Base-by-base conservation (phyloP, 1,140 invertebrate genomes). In the Tetramorium alpestre region DNA sequence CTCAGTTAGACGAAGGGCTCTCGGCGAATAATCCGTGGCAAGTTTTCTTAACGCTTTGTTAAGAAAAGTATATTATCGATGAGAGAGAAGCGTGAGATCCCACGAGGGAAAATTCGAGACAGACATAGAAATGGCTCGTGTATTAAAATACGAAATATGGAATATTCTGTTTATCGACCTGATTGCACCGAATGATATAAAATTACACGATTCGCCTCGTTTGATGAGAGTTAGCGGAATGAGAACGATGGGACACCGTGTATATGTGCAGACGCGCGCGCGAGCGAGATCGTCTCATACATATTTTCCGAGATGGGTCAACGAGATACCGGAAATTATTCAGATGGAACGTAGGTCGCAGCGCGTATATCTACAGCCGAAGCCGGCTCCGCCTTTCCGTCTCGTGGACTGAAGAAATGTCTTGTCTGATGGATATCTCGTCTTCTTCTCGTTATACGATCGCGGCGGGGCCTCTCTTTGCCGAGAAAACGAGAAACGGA, bases 251-350 rank as follows among this genome's bases (percentile, higher is more conserved):
- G 25, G 38, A 44, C 33, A 22, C 25, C 16, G 25, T 11, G 2
- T n/a, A 22, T 22, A 28, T 25, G 3, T 5, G 10, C 1, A 13
- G 16, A 7, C 10, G 8, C 7, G 64, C 58, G 25, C 33, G 13
- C 78, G n/a, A 18, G 76, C 16, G 47, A 38, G 25, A 67, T 33
- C 33, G 18, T 62, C 56, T 84, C 77, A 75, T 73, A 90, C 87
- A 91, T 90, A 89, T 90, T 87, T 89, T 76, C 64, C 70, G 51
- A 92, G 92, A 92, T 92, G 85, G 90, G 89, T 92, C 90, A 88
- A 88, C 82, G 87, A 88, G 92, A 92, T 92, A 90, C 87, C 73
- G 85, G 82, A 73, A 90, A 89, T 92, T 90, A 92, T 92, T 92
- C 92, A 91, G 84, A 90, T 58, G 89, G 64, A 90, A 87, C 86